Evolutionary conservation across 1,140 invertebrate genomes (phyloP), one percentile per base, ranked within the genome.

Genomic region (Drosophila eugracilis): DNA sequence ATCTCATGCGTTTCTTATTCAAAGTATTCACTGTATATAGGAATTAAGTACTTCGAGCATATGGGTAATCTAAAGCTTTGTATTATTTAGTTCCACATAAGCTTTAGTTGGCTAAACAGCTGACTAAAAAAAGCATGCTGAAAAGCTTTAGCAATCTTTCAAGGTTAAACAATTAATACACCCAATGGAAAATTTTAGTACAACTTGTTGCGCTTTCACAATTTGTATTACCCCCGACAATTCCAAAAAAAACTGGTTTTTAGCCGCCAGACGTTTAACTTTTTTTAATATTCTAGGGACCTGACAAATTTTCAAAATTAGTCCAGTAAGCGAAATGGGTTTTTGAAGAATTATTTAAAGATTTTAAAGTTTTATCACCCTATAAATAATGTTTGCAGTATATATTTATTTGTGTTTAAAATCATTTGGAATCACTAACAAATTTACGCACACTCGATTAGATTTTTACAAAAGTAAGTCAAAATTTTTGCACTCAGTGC

Each of bases 51-150:
- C 30, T 37, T 28, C n/a, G 19, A 44, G 30, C 32, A 58, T 30
- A 15, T 15, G 39, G 17, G 4, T 28, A 39, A 62, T 63, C 60
- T 67, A 57, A 57, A 70, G 66, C 65, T 70, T 55, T 0, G 14
- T 26, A 34, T 66, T 65, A 52, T 50, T 65, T 67, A 67, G 59
- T 52, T 44, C 59, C 10, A 17, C 26, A 24, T 47, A 42, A 67
- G 63, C 59, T 66, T 34, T 44, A 5, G 26, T 3, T 5, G 6
- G 12, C 39, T 10, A n/a, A 65, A 49, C 36, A 50, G 21, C n/a
- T 65, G 59, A 65, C 6, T 5, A 7, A 42, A 36, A 58, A 62
- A 66, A 48, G 62, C 62, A 24, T 19, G 19, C 22, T 6, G 0
- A 21, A 41, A 45, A 70, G 65, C 65, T 69, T 44, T 21, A 12